Evolutionary conservation across 2,888 invertebrate genomes (phyloP).

Genomic region (Oegoconia quadripuncta): DNA sequence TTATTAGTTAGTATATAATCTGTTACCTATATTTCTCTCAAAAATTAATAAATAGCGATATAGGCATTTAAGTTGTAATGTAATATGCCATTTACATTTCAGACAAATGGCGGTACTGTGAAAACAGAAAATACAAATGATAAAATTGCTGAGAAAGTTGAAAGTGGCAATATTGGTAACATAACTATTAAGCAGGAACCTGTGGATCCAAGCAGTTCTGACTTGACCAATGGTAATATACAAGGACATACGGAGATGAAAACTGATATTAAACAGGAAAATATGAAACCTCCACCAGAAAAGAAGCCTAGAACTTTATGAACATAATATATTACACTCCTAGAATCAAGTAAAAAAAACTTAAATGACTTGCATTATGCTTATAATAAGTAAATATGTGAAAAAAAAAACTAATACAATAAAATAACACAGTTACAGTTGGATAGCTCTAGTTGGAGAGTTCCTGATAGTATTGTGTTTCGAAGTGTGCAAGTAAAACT

Average conservation of each 20-base stretch:
- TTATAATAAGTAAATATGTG: no score
- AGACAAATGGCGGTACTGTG: slow-evolving; percentile 66
- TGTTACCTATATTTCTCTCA: not conserved
- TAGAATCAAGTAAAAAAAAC: no score
- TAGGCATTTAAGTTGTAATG: no score
- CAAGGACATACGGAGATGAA: slow-evolving; percentile 79
- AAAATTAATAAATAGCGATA: slow-evolving; percentile 1
- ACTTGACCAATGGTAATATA: slow-evolving; percentile 63
- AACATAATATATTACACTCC: no score
- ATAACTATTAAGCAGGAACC: slow-evolving; percentile 74
- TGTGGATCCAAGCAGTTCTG: slow-evolving; percentile 60
- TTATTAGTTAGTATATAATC: no score
- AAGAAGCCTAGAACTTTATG: slow-evolving; percentile 83
- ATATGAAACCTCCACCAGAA: slow-evolving; percentile 93
- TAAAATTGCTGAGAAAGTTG: slow-evolving; percentile 58
- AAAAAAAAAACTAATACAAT: no score
- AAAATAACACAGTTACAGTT: no score
- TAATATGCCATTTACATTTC: slow-evolving; percentile 29
- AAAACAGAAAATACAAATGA: slow-evolving; percentile 65
- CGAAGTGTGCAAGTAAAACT: no score
- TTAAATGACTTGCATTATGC: no score
- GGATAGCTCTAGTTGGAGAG: no score
- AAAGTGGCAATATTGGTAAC: slow-evolving; percentile 51
- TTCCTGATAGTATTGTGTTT: no score
- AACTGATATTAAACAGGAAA: slow-evolving; percentile 84